Evolutionary conservation across 2,113 vertebrate genomes (phyloP).

Genomic region (Rhea pennata): DNA sequence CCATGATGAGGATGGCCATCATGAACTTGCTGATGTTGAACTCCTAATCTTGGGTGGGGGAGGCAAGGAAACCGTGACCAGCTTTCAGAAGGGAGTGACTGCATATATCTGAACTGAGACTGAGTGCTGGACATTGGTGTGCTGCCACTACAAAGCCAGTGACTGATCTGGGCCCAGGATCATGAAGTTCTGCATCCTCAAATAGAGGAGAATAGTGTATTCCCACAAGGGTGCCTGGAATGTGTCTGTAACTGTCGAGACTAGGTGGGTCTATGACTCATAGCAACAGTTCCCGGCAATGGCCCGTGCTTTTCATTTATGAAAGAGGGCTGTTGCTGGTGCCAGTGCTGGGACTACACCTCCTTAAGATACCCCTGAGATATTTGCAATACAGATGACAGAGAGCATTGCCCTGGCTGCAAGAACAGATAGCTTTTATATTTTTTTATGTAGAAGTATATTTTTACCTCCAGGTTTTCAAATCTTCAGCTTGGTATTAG

Average conservation of each 20-base stretch:
- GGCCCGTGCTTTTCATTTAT: background rate
- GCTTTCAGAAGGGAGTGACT: background rate
- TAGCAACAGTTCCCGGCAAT: background rate
- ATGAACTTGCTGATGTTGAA: background rate
- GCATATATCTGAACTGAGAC: accelerated
- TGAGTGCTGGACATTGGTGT: background rate
- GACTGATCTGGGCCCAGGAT: background rate
- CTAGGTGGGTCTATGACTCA: background rate
- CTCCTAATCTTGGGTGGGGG: background rate
- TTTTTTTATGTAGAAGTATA: background rate
- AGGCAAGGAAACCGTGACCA: background rate
- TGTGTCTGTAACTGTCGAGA: accelerated
- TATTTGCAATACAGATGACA: background rate
- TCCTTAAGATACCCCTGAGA: background rate
- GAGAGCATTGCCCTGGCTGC: background rate
- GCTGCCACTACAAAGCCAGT: background rate
- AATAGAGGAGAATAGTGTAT: background rate
- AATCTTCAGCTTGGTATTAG: background rate
- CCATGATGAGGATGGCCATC: background rate
- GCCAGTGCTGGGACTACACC: background rate
- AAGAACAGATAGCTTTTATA: background rate
- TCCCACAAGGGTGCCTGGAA: background rate
- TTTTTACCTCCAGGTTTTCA: background rate
- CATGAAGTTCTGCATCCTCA: background rate
- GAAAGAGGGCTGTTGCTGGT: background rate